Evolutionary conservation across 2,888 invertebrate genomes (phyloP), one percentile per base, ranked within the genome.

Genomic region (Lapara coniferarum): DNA sequence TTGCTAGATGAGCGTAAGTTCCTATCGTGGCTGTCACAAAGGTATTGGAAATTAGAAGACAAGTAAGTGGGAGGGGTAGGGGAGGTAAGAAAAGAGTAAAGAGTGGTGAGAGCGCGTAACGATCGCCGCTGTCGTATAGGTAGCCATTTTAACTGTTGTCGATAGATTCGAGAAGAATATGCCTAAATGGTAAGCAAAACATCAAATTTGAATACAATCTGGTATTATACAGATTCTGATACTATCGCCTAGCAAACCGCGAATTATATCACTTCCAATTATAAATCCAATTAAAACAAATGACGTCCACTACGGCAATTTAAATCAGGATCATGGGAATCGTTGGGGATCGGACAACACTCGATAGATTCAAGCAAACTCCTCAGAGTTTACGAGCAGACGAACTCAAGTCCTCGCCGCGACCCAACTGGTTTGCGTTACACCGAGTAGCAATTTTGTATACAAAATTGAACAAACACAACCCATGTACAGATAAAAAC

Each of bases 321-420:
- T 81, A 85, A 86, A 88, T 85, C 80, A 83, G 87, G 84, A 84
- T 83, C 84, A 87, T 85, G 85, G 85, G 87, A 88, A 85, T 83
- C 78, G 75, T 77, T 76, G 75, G 76, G 76, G 74, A 70, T 79
- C 76, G 82, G 78, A 78, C 14, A 30, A 81, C 77, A 77, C 80
- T 75, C 80, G 78, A 83, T 83, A 81, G 81, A 83, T 83, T 84
- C 83, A 72, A 81, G 78, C 79, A 75, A 79, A 78, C 85, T 85
- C 87, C 83, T 84, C 82, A 81, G 82, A 85, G 89, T 89, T 81
- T 44, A 59, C 51, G 25, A 79, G 76, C 70, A 75, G 79, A 78
- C 89, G 88, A 89, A 78, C 77, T 16, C 37, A 37, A 37, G 37
- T 7, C 37, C 37, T 37, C 67, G n/a, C 51, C 19, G 63, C 19